Conservation (phyloP, 2,113 vertebrate species). For the Crotalus helleri region DNA sequence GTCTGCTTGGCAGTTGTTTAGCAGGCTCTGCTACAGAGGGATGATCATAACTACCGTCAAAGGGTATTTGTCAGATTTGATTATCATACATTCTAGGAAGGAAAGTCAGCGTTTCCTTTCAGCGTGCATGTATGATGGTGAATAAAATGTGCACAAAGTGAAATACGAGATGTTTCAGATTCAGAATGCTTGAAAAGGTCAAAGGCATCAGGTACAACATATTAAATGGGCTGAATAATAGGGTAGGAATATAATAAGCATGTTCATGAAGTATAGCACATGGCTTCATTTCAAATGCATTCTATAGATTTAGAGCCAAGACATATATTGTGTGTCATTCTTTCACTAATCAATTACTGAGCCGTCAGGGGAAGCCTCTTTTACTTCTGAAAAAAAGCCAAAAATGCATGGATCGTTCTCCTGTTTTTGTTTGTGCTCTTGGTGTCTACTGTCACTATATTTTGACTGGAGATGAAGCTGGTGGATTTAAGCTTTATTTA, state of each 20-base stretch:
- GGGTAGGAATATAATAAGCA: background rate
- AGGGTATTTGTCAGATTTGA: conserved; percentile 24
- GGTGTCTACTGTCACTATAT: conserved; percentile 35
- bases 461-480: conserved; percentile 7
- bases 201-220: background rate
- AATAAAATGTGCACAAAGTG: background rate
- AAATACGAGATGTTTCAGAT: conserved; percentile 6
- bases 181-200: background rate
- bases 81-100: conserved; percentile 18
- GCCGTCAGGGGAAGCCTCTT: background rate
- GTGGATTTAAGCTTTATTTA: conserved; percentile 65
- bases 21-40: background rate
- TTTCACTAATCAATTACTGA: background rate
- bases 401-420: accelerated
- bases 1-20: conserved; percentile 10
- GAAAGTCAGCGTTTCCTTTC: background rate
- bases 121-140: background rate
- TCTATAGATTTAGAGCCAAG: background rate
- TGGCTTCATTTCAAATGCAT: background rate
- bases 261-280: background rate
- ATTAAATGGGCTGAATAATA: background rate
- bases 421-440: background rate
- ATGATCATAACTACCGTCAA: conserved; percentile 5
- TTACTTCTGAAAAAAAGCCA: background rate
- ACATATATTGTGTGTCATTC: background rate